These are phyloP conservation scores for Ectemnius cavifrons DNA, from an alignment of 2,888 invertebrate species.

Conservation along the genomic window DNA sequence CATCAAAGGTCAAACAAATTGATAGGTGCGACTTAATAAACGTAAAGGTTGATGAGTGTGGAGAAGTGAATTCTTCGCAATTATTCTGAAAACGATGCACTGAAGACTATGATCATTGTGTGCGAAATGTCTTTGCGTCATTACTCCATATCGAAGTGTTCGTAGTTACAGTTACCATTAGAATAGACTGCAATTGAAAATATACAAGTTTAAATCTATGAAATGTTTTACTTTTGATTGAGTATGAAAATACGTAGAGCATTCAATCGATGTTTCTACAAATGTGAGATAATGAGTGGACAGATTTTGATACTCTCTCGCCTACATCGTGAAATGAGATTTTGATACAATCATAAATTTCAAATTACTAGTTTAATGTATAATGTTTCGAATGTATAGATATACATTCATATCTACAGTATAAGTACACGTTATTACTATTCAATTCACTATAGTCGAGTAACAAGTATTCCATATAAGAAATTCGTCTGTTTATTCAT, in stretches of 20 bases:
- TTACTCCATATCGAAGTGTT: no score
- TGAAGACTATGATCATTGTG: no score
- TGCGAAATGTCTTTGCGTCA: no score
- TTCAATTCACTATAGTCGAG: constrained; percentile 40
- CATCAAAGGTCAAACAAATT: constrained; percentile 1
- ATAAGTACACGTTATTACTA: constrained; percentile 47
- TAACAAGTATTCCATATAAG: constrained; percentile 52
- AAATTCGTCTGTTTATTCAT: constrained; percentile 58
- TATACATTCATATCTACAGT: constrained; percentile 42
- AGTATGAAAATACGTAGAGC: constrained; percentile 9
- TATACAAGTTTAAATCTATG: background rate
- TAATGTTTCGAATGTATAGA: constrained; percentile 30
- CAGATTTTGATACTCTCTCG: constrained; percentile 38
- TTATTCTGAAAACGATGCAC: constrained; percentile 10
- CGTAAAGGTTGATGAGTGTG: no score
- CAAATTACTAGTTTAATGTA: constrained; percentile 35
- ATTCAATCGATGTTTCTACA: constrained; percentile 9
- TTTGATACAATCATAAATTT: constrained; percentile 24
- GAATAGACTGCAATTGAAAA: constrained; percentile 24
- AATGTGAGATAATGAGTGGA: constrained; percentile 20
- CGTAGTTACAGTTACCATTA: constrained; percentile 21
- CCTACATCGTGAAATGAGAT: constrained; percentile 32
- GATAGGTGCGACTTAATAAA: no score
- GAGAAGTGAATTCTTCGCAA: background rate
- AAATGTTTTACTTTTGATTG: constrained; percentile 8